These are phyloP conservation scores for Cantharis rufa DNA, from an alignment of 2,888 invertebrate genomes.

Conservation along the genomic window DNA sequence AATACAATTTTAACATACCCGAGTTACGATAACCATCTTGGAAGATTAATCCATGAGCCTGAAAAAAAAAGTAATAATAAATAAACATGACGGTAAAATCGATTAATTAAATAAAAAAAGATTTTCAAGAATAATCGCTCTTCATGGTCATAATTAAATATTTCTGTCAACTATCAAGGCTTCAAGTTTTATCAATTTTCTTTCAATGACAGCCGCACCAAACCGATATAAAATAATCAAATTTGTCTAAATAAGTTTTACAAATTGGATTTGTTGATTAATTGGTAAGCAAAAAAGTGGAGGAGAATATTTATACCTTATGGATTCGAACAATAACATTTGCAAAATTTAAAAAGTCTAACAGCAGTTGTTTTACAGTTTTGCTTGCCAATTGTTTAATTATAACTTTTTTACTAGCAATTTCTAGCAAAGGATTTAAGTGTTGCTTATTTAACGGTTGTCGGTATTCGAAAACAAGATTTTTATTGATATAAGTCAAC, in stretches of 20 bases:
- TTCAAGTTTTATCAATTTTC: background rate
- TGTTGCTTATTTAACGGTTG: background rate
- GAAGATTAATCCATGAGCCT: conserved; percentile 35
- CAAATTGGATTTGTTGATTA: background rate
- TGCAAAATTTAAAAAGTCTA: background rate
- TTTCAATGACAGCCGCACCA: background rate
- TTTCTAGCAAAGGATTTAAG: background rate
- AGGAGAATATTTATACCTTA: background rate
- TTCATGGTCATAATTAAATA: background rate
- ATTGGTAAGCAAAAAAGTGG: background rate
- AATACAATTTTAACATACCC: conserved; percentile 51
- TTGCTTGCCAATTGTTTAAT: background rate
- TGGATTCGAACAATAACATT: background rate
- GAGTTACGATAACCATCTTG: conserved; percentile 60
- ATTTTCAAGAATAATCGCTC: too few species aligned
- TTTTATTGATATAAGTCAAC: conserved; percentile 1
- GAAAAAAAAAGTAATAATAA: conserved; percentile 24
- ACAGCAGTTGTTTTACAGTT: background rate
- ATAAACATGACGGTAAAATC: background rate
- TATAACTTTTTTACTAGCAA: background rate
- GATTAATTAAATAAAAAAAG: too few species aligned
- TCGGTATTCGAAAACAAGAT: conserved; percentile 2
- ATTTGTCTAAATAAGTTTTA: background rate
- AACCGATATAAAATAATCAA: background rate
- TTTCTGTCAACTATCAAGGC: background rate